Evolutionary conservation across 2,888 invertebrate species (phyloP).

Genomic region (Cepaea hortensis): DNA sequence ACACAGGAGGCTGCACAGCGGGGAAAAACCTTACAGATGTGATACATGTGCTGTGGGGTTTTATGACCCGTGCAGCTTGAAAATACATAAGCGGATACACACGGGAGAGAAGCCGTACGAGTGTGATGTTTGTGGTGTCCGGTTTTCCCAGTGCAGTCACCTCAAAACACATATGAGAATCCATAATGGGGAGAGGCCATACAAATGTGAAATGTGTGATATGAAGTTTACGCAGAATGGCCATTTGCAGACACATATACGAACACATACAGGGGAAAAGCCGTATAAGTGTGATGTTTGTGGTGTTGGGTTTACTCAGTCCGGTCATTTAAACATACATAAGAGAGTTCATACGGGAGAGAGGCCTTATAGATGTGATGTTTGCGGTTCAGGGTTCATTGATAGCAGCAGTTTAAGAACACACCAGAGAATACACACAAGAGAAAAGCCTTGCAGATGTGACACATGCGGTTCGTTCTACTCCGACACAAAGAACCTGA

Average conservation of each 20-base stretch:
- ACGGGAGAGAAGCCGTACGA: constrained; percentile 11
- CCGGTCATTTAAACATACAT: constrained; percentile 1
- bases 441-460: constrained; percentile 14
- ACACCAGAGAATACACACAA: neutral
- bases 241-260: neutral
- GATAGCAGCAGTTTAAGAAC: neutral
- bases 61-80: neutral
- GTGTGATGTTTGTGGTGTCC: constrained; percentile 6
- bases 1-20: neutral
- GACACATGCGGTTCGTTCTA: constrained; percentile 2
- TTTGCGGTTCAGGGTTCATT: neutral
- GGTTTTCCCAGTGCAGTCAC: constrained; percentile 1
- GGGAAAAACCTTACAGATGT: neutral
- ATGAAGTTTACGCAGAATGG: neutral
- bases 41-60: neutral
- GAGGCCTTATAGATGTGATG: constrained; percentile 14
- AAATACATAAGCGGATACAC: constrained; percentile 17
- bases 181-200: constrained; percentile 12
- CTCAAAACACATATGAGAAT: constrained; percentile 11
- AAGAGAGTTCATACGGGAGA: constrained; percentile 11
- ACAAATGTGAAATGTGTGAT: constrained; percentile 16
- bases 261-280: constrained; percentile 21
- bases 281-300: constrained; percentile 26
- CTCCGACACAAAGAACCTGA: neutral
- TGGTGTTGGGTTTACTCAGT: constrained; percentile 1